Base-by-base conservation (phyloP, 2,888 invertebrate genomes). In the Troides helena region DNA sequence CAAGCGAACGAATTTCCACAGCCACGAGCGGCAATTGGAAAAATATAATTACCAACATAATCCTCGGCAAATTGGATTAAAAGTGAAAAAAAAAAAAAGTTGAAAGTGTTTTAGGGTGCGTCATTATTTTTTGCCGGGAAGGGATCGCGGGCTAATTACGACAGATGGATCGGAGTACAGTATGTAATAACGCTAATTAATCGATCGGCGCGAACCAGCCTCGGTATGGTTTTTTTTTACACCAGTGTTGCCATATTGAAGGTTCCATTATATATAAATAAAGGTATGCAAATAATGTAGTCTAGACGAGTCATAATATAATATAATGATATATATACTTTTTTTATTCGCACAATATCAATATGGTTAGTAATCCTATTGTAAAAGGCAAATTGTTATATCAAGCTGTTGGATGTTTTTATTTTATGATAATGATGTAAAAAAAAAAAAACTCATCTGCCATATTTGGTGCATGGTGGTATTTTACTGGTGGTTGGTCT, bases 31-130 rank as follows among this genome's bases (percentile, higher is more conserved):
- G 90, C 92, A 92, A 92, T 92, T 83, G 92, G 90, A 90, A 92
- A 92, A 92, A 92, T 92, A 93, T 93, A 93, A 93, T 93, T 92
- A 93, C 93, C 86, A 83, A 89, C 89, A 93, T 93, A 93, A 93
- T 93, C 93, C 93, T 82, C 88, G 81, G 86, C 87, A 93, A 93
- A 93, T 93, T 93, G 93, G 93, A 93, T 93, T 93, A 93, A 93
- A 92, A 92, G 91, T 89, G 87, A 85, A 85, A 89, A 89, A 89
- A 80, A 80, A 87, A 80, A 87, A 89, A 90, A 89, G 81, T 81
- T 84, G 84, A 90, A 91, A 92, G 89, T 90, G 89, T 92, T 91
- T 92, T 90, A 89, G 89, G 91, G 91, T 81, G 85, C 90, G 91
- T 91, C 91, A 92, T 92, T 92, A 91, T 92, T 91, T 90, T 90